Percentiles rank a stretch among this genome's conserved stretches.
Conservation (phyloP, 2,113 vertebrate species). For the Poeciliopsis retropinna region DNA sequence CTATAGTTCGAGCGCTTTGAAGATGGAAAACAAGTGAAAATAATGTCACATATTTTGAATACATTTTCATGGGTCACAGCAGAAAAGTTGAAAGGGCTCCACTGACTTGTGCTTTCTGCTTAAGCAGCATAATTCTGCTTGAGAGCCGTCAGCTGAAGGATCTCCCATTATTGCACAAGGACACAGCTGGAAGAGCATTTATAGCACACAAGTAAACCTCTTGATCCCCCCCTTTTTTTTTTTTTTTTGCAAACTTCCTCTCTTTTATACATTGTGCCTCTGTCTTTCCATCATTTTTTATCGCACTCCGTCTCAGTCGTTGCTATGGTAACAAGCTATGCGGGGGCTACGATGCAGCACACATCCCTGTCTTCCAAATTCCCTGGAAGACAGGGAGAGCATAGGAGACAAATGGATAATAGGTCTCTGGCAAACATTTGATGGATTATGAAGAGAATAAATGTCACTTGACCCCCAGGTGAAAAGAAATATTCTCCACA, state of each 20-base stretch:
- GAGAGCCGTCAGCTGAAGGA: neutral
- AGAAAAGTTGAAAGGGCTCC: neutral
- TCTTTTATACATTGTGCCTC: conserved; percentile 22
- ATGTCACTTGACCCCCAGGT: conserved; percentile 4
- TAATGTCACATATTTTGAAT: neutral
- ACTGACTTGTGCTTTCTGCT: neutral
- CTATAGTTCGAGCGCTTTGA: neutral
- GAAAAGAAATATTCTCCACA: neutral
- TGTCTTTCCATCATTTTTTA: conserved; percentile 57
- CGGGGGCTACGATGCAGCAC: conserved; percentile 67
- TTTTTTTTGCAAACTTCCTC: conserved; percentile 12
- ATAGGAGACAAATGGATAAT: conserved; percentile 44
- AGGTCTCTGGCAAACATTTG: neutral
- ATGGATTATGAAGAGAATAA: conserved; percentile 1
- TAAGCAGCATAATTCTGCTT: neutral
- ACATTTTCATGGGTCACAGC: neutral
- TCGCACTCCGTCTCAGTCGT: conserved; percentile 61
- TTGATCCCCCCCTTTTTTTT: neutral
- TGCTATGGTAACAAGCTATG: conserved; percentile 76
- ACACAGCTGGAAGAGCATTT: conserved; percentile 25
- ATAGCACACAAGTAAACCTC: conserved; percentile 38
- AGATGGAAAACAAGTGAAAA: neutral
- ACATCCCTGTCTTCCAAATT: conserved; percentile 59
- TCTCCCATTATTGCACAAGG: conserved; percentile 11
- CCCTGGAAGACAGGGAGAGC: conserved; percentile 41